Evolutionary conservation across 2,797 vertebrate genomes (phyloP).

Genomic region (Helostoma temminkii): DNA sequence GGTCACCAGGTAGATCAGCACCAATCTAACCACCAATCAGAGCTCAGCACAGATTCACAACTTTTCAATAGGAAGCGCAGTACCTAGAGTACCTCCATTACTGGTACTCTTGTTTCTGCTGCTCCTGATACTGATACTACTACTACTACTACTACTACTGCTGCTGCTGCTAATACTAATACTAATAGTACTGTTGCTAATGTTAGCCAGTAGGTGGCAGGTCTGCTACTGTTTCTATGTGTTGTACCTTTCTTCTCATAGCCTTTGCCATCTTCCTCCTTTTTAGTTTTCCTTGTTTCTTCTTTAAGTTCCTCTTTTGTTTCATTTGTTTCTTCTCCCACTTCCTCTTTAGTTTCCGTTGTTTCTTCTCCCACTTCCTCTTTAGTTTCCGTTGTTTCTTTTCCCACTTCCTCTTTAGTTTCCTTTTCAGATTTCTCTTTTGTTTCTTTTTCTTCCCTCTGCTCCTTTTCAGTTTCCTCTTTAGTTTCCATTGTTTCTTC

Average conservation of each 20-base stretch:
- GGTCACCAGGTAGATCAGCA: not conserved
- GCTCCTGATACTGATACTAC: not conserved
- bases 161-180: not conserved
- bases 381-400: too few relatives aligned
- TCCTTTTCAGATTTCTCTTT: not conserved
- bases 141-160: not conserved
- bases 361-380: too few relatives aligned
- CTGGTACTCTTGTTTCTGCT: too few relatives aligned
- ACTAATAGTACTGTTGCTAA: not conserved
- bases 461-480: too few relatives aligned
- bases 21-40: conserved; percentile 8
- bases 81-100: too few relatives aligned
- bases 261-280: conserved; percentile 61
- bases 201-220: not conserved
- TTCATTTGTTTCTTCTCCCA: not conserved
- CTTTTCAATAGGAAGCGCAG: too few relatives aligned
- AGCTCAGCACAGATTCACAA: not conserved
- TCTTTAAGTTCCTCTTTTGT: too few relatives aligned
- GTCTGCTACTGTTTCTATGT: not conserved
- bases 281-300: not conserved
- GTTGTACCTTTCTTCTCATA: conserved; percentile 78
- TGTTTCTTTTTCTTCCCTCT: too few relatives aligned
- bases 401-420: not conserved
- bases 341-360: too few relatives aligned
- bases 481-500: too few relatives aligned